Evolutionary conservation across 2,797 vertebrate species (phyloP), one percentile per base, ranked within the genome.

Genomic region (Tachyglossus aculeatus): DNA sequence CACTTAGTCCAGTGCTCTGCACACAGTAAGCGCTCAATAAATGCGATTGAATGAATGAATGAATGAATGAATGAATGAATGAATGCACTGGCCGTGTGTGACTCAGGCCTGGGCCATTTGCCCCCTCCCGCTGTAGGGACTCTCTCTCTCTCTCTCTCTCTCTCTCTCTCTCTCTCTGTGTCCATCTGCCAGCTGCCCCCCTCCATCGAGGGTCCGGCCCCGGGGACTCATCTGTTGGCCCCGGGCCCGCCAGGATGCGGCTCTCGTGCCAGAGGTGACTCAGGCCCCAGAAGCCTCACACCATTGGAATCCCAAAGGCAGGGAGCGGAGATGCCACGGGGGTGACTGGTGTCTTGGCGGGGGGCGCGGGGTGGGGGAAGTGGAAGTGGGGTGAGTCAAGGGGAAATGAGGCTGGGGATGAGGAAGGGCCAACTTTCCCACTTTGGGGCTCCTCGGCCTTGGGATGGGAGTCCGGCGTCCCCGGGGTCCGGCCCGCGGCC

Each of bases 291-390:
- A 66, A 60, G 48, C 43, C 73, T 82, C 71, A 80, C 51, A 52
- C 15, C 59, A 38, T 73, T 61, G 74, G 78, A 83, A 83, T 83
- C 13, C 24, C 24, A 10, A 21, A 3, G 21, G 41, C 10, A 7
- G 32, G 54, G 50, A 78, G 63, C 47, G 51, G 56, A 80, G 74
- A 78, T 57, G 77, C 78, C 75, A 43, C 33, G 11, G 41, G 41
- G 71, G 55, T 73, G 80, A 85, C 33, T 71, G 51, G 57, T 44
- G 29, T 29, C 55, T 67, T 73, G 53, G 69, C 77, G 78, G 62
- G 54, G 33, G 55, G 45, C 76, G 69, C 76, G 67, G 86, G 80
- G 79, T 11, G 27, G 27, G 31, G 37, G 13, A 27, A 24, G 38
- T 11, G 27, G 12, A 18, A 29, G 2, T 6, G 19, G 29, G 40